A percentile compares a stretch with the other conserved stretches of the same genome.
phyloP scores from a whole-genome alignment of 1,140 invertebrate species.

The Drosophila nebulosa region DNA sequence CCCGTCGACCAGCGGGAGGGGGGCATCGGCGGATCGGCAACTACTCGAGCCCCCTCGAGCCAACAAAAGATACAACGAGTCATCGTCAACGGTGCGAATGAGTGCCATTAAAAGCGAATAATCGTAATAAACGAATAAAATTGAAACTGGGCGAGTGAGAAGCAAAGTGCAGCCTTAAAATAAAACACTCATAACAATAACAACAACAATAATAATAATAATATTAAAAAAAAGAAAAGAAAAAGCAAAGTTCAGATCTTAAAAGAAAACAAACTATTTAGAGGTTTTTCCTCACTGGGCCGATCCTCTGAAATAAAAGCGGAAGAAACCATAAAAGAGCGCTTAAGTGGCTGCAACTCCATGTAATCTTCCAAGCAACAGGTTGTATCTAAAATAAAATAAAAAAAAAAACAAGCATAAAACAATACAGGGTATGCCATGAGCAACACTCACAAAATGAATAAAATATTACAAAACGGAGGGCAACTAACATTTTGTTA shows the following conservation, averaged over 20 bases:
- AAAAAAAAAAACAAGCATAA: conserved; percentile 31
- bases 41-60: conserved; percentile 26
- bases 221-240: conserved; percentile 70
- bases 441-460: conserved; percentile 38
- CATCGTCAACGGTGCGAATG: conserved; percentile 33
- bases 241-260: conserved; percentile 57
- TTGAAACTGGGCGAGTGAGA: conserved; percentile 66
- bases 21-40: background rate
- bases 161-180: conserved; percentile 9
- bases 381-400: conserved; percentile 51
- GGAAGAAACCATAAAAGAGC: conserved; percentile 51
- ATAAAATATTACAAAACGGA: conserved; percentile 1
- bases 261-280: background rate
- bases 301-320: conserved; percentile 39
- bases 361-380: conserved; percentile 37
- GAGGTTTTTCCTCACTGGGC: conserved; percentile 7
- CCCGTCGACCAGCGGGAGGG: conserved; percentile 20
- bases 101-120: conserved; percentile 79
- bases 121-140: conserved; percentile 81
- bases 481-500: background rate
- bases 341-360: conserved; percentile 8
- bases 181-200: conserved; percentile 13
- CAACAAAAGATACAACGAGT: conserved; percentile 24
- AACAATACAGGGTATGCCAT: conserved; percentile 15
- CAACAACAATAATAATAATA: conserved; percentile 55